Evolutionary conservation across 2,888 invertebrate genomes (phyloP).

Genomic region (Didymodactylos carnosus): DNA sequence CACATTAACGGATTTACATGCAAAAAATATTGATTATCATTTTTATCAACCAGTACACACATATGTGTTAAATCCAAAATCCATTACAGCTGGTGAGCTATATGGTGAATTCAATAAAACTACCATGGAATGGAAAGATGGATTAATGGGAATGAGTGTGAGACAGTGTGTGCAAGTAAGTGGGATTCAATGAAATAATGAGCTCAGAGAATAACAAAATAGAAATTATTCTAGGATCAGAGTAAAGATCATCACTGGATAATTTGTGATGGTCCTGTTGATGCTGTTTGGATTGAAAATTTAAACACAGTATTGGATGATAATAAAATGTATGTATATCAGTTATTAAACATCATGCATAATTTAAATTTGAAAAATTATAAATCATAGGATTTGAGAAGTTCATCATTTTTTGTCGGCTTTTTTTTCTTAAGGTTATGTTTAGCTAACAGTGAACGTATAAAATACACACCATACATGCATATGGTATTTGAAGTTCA

Average conservation of each 20-base stretch:
- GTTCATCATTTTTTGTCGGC: not conserved
- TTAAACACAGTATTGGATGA: slow-evolving; percentile 77
- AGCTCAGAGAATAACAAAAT: not conserved
- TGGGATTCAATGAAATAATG: not conserved
- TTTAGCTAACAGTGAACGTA: slow-evolving; percentile 68
- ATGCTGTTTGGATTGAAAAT: slow-evolving; percentile 81
- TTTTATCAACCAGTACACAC: slow-evolving; percentile 53
- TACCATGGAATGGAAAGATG: slow-evolving; percentile 74
- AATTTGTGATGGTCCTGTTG: slow-evolving; percentile 68
- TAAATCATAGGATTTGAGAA: not conserved
- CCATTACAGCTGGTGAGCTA: slow-evolving; percentile 62
- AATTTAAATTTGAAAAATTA: too few species aligned
- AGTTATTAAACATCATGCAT: too few species aligned
- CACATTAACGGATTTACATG: slow-evolving; percentile 47
- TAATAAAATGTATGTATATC: slow-evolving; percentile 52
- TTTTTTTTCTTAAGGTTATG: slow-evolving; percentile 41
- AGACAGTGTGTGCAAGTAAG: slow-evolving; percentile 43
- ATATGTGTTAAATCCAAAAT: slow-evolving; percentile 67
- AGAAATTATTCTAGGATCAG: too few species aligned
- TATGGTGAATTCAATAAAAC: slow-evolving; percentile 64
- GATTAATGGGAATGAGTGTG: slow-evolving; percentile 53
- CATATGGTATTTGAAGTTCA: slow-evolving; percentile 61
- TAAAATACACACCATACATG: slow-evolving; percentile 65
- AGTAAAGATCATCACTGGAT: slow-evolving; percentile 60
- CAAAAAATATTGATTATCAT: slow-evolving; percentile 42